Evolutionary conservation across 2,888 invertebrate genomes (phyloP).

Genomic region (Drosophila neotestacea): DNA sequence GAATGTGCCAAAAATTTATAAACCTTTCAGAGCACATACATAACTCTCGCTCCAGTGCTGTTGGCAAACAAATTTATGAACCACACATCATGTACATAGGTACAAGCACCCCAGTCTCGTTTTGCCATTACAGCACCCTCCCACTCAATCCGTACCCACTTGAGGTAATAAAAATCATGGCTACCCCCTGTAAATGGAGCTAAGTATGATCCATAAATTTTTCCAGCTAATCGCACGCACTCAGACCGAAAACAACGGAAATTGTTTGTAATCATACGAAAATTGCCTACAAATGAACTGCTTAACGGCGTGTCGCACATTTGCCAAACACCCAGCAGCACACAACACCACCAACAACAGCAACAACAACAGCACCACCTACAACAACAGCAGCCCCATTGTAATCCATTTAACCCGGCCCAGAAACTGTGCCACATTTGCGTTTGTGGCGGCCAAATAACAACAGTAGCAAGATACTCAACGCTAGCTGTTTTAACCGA

Average conservation of each 20-base stretch:
- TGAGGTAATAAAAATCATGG: slow-evolving; percentile 73
- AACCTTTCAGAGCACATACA: slow-evolving; percentile 8
- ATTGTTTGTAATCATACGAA: slow-evolving; percentile 75
- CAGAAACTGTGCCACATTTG: slow-evolving; percentile 67
- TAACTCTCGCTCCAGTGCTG: slow-evolving; percentile 4
- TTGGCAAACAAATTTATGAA: slow-evolving; percentile 27
- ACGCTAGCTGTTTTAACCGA: background rate
- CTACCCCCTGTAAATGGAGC: slow-evolving; percentile 28
- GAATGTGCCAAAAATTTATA: slow-evolving; percentile 42
- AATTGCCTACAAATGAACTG: slow-evolving; percentile 81
- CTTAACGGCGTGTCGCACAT: slow-evolving; percentile 79
- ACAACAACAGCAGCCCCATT: slow-evolving; percentile 39
- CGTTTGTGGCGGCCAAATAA: slow-evolving; percentile 34
- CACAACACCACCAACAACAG: slow-evolving; percentile 5
- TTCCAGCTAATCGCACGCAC: slow-evolving; percentile 66
- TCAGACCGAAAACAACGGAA: slow-evolving; percentile 45
- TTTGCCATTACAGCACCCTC: background rate
- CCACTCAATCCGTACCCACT: slow-evolving; percentile 17
- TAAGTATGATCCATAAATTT: slow-evolving; percentile 69
- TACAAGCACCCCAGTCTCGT: slow-evolving; percentile 21
- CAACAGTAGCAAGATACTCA: background rate
- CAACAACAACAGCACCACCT: background rate
- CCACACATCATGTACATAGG: slow-evolving; percentile 29
- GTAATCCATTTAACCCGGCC: slow-evolving; percentile 63
- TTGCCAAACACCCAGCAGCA: slow-evolving; percentile 27